Evolutionary conservation across 2,113 vertebrate genomes (phyloP).

Genomic region (Bostrychus sinensis): DNA sequence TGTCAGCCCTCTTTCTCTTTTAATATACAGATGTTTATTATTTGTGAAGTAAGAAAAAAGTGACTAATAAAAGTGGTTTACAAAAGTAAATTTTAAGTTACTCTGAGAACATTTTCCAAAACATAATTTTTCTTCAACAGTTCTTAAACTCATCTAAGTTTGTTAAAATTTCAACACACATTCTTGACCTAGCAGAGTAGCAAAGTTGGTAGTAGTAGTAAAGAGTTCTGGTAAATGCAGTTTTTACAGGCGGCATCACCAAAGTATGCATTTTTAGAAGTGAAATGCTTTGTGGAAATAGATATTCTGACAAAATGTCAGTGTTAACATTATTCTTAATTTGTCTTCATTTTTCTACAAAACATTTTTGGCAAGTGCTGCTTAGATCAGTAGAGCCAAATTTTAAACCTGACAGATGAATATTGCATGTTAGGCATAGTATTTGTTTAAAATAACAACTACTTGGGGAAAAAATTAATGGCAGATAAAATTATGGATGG

Average conservation of each 20-base stretch:
- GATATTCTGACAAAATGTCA: neutral
- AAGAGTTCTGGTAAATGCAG: too few relatives aligned
- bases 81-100: too few relatives aligned
- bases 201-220: too few relatives aligned
- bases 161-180: too few relatives aligned
- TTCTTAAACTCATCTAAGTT: too few relatives aligned
- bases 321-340: neutral
- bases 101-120: too few relatives aligned
- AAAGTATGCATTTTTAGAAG: neutral
- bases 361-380: neutral
- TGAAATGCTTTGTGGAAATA: neutral
- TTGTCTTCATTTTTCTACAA: neutral
- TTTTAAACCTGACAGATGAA: constrained; percentile 15
- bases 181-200: too few relatives aligned
- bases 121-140: too few relatives aligned
- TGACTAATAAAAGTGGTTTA: too few relatives aligned
- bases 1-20: too few relatives aligned
- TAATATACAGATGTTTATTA: too few relatives aligned
- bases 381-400: neutral
- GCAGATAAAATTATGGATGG: constrained; percentile 29
- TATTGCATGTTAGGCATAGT: constrained; percentile 12
- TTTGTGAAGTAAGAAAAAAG: too few relatives aligned
- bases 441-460: constrained; percentile 18
- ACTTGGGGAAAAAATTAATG: constrained; percentile 10
- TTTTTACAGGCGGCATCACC: neutral